Evolutionary conservation across 2,888 invertebrate genomes (phyloP), one percentile per base, ranked within the genome.

Genomic region (Athalia circularis): DNA sequence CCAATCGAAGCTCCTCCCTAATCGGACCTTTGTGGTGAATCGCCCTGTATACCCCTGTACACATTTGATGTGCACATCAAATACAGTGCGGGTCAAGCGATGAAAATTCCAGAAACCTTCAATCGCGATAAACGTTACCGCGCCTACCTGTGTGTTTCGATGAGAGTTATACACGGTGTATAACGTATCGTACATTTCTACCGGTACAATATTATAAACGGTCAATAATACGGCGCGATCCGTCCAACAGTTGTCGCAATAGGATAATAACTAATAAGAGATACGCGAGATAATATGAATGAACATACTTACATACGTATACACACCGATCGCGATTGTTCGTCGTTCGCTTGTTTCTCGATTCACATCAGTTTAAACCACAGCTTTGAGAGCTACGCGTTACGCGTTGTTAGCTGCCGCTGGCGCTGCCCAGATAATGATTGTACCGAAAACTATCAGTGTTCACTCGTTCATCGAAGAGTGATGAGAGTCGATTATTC

Each of bases 241-340:
- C 29, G 4, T 64, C 52, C n/a, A 43, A 15, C 68, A 15, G 68
- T 68, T 68, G 68, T 54, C 68, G 68, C 52, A 68, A 68, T 68
- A 54, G 68, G 68, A 68, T 68, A 68, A 68, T 68, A 68, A 68
- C 68, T 68, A 68, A 68, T 68, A 43, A 68, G 52, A 68, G 50
- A 68, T 29, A 29, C 29, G 29, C 29, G 29, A 29, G 29, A 29
- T 29, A 29, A 29, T 29, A 29, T 29, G 29, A 29, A 29, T 29
- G 29, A 29, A 29, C 29, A 29, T 29, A 29, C 29, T 29, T 29
- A 29, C 68, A 68, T 54, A 54, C 54, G 54, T 54, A 68, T 43
- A 43, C n/a, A 68, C 68, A 68, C 67, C 67, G 67, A 29, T 29
- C 29, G 29, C 29, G 29, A 29, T 29, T 29, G 29, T 29, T 29